phyloP scores from a whole-genome alignment of 2,113 vertebrate genomes.

The Lophura nycthemera region DNA sequence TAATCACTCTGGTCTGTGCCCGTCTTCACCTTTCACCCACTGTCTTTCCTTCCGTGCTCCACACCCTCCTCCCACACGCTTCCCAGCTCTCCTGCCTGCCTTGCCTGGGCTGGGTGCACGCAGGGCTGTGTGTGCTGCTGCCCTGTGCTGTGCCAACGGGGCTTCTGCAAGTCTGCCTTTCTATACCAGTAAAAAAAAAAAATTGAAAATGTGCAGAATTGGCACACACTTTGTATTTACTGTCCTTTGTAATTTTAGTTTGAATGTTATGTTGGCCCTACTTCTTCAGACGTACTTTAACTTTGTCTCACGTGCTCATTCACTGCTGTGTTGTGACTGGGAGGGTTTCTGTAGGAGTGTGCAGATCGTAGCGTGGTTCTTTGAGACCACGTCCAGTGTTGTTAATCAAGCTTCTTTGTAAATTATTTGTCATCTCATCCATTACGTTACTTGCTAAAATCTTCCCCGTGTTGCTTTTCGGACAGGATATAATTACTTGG shows the following conservation, averaged over 20 bases:
- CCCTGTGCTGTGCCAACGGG: rapidly evolving
- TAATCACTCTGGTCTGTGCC: neutral
- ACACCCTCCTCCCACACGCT: slow-evolving; percentile 47
- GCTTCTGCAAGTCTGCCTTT: neutral
- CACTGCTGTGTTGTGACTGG: neutral
- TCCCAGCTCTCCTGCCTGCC: neutral
- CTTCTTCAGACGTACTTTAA: neutral
- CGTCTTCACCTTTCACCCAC: neutral
- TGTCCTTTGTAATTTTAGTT: neutral
- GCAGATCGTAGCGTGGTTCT: neutral
- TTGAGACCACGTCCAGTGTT: neutral
- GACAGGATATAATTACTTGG: neutral
- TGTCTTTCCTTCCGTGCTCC: neutral
- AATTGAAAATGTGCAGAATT: neutral
- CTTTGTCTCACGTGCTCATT: neutral
- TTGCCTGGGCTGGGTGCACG: neutral
- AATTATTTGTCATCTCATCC: neutral
- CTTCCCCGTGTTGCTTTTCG: neutral
- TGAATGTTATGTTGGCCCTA: neutral
- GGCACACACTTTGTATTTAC: neutral
- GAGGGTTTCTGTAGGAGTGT: neutral
- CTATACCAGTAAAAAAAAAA: neutral
- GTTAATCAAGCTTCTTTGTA: neutral
- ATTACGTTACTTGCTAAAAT: neutral
- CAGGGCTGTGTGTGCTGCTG: rapidly evolving